Evolutionary conservation across 2,888 invertebrate species (phyloP).

Genomic region (Drosophila mimetica): DNA sequence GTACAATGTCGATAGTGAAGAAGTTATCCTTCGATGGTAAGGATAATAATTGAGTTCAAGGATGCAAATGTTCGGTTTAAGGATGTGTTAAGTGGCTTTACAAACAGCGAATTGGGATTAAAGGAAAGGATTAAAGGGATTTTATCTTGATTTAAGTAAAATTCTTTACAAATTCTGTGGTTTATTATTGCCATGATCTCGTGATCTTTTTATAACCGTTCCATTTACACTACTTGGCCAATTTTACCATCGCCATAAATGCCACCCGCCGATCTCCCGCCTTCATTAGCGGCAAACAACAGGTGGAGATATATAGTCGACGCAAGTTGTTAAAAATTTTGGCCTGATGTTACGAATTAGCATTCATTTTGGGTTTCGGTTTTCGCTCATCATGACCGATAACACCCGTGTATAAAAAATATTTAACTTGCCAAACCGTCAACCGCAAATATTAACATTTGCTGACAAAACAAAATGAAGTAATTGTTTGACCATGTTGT

Average conservation of each 20-base stretch:
- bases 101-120: not conserved
- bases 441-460: constrained; percentile 22
- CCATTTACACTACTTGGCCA: constrained; percentile 14
- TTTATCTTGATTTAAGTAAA: too few species aligned
- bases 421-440: constrained; percentile 17
- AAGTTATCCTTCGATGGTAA: constrained; percentile 74
- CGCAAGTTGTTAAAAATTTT: constrained; percentile 9
- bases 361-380: constrained; percentile 33
- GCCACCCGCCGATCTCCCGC: constrained; percentile 20
- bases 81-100: not conserved
- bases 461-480: constrained; percentile 5
- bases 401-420: constrained; percentile 12
- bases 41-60: constrained; percentile 22
- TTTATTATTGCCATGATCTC: not conserved
- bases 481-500: not conserved
- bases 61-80: not conserved
- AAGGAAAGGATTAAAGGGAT: too few species aligned
- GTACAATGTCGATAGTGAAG: constrained; percentile 56
- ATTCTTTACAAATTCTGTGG: not conserved
- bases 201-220: constrained; percentile 15
- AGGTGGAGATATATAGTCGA: constrained; percentile 5
- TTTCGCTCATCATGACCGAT: constrained; percentile 27
- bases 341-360: constrained; percentile 40
- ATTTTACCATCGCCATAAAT: constrained; percentile 15
- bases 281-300: constrained; percentile 14